These are phyloP conservation scores for Strongylocentrotus purpuratus DNA, from an alignment of 35 echinoderm and acorn worm species.

Conservation along the genomic window DNA sequence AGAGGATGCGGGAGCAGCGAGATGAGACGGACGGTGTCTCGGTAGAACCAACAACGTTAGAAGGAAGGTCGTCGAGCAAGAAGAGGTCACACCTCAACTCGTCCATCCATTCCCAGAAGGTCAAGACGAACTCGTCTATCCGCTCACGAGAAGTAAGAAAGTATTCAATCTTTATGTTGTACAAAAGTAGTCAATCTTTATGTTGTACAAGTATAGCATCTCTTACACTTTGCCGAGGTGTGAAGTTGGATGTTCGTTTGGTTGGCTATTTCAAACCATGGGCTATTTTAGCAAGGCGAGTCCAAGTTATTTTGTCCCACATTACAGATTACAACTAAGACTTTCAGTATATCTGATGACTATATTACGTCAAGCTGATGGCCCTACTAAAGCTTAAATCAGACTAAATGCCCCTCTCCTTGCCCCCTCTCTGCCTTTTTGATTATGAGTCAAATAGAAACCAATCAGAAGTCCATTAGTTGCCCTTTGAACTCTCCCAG, in stretches of 20 bases:
- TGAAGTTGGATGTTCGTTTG: too few relatives aligned
- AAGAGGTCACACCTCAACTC: conserved; percentile 31
- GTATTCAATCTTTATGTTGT: not conserved
- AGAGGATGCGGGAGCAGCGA: conserved; percentile 15
- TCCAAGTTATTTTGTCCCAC: too few relatives aligned
- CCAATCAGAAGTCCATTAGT: not conserved
- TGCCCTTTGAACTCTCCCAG: not conserved
- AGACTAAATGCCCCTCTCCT: not conserved
- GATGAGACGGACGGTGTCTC: conserved; percentile 29
- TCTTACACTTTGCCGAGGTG: too few relatives aligned
- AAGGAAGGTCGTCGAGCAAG: not conserved
- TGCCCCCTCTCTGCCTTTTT: not conserved
- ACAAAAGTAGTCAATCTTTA: not conserved
- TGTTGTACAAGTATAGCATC: too few relatives aligned
- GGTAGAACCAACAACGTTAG: not conserved
- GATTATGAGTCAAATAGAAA: not conserved
- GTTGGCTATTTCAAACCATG: too few relatives aligned
- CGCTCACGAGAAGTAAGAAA: not conserved
- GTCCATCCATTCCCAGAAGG: conserved; percentile 31
- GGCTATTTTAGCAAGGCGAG: too few relatives aligned
- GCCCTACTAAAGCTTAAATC: too few relatives aligned
- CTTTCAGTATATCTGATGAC: too few relatives aligned
- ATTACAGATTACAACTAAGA: too few relatives aligned
- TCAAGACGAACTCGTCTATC: not conserved
- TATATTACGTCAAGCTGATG: too few relatives aligned